phyloP scores from a whole-genome alignment of 2,113 vertebrate genomes.

The Hippocampus comes region DNA sequence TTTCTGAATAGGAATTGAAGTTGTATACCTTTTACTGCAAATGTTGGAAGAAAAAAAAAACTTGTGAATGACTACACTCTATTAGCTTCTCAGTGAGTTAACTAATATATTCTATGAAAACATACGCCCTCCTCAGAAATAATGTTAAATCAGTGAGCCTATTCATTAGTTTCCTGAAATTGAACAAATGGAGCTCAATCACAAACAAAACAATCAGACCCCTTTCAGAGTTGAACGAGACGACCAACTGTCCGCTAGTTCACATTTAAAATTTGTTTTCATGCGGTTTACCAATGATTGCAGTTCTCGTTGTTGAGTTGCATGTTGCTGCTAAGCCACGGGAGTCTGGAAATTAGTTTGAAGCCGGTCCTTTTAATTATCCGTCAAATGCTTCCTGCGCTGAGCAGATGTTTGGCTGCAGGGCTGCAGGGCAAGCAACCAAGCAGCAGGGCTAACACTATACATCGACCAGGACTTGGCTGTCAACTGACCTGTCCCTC shows the following conservation, averaged over 20 bases:
- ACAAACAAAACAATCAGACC: constrained; percentile 6
- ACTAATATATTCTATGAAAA: not conserved
- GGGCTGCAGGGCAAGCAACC: constrained; percentile 67
- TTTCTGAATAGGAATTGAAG: constrained; percentile 34
- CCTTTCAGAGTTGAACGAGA: constrained; percentile 15
- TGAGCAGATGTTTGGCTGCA: constrained; percentile 72
- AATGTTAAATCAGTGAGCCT: constrained; percentile 8
- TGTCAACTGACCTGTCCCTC: constrained; percentile 30
- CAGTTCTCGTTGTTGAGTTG: constrained; percentile 56
- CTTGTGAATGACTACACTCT: constrained; percentile 20
- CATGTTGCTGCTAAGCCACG: constrained; percentile 65
- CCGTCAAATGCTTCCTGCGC: constrained; percentile 70
- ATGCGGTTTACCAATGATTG: constrained; percentile 60
- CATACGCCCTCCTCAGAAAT: not conserved
- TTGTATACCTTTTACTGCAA: constrained; percentile 25
- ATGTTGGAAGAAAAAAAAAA: constrained; percentile 42
- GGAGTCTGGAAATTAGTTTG: constrained; percentile 73
- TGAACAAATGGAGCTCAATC: constrained; percentile 33
- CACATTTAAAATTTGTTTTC: constrained; percentile 49
- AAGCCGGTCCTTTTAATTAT: constrained; percentile 74
- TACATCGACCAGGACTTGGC: constrained; percentile 44
- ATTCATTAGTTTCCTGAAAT: constrained; percentile 20
- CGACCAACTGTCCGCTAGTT: constrained; percentile 38
- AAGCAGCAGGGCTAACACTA: constrained; percentile 51
- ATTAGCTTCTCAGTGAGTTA: constrained; percentile 34